Conservation (phyloP, 2,113 vertebrate species). For the Alligator mississippiensis region DNA sequence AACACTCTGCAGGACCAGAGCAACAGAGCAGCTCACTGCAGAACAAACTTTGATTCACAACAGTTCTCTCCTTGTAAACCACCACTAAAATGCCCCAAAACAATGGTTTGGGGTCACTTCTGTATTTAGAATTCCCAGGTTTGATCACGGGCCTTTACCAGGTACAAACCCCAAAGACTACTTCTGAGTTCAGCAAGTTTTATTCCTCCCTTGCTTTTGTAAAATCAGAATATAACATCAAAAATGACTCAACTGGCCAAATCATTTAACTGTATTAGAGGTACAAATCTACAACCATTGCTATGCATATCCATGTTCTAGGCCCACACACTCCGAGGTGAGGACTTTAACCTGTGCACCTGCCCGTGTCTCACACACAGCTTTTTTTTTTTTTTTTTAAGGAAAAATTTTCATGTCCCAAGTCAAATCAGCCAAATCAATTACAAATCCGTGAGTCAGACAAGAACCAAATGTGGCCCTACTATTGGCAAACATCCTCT, state of each 20-base stretch:
- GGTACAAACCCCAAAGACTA: not conserved
- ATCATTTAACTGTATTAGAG: not conserved
- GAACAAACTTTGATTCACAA: not conserved
- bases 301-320: not conserved
- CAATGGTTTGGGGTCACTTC: not conserved
- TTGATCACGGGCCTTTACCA: not conserved
- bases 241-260: not conserved
- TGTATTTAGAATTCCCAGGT: not conserved
- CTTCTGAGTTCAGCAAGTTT: not conserved
- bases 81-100: not conserved
- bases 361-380: not conserved
- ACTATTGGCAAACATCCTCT: too few species aligned
- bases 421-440: too few species aligned
- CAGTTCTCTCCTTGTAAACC: not conserved
- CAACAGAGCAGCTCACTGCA: not conserved
- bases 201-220: not conserved
- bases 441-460: too few species aligned
- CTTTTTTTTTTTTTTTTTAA: too few species aligned
- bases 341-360: not conserved
- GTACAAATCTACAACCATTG: not conserved
- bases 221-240: not conserved
- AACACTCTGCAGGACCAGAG: not conserved
- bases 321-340: not conserved
- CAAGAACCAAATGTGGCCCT: too few species aligned
- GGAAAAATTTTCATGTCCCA: too few species aligned